Evolutionary conservation across 2,113 vertebrate species (phyloP).

Genomic region (Patagioenas fasciata): DNA sequence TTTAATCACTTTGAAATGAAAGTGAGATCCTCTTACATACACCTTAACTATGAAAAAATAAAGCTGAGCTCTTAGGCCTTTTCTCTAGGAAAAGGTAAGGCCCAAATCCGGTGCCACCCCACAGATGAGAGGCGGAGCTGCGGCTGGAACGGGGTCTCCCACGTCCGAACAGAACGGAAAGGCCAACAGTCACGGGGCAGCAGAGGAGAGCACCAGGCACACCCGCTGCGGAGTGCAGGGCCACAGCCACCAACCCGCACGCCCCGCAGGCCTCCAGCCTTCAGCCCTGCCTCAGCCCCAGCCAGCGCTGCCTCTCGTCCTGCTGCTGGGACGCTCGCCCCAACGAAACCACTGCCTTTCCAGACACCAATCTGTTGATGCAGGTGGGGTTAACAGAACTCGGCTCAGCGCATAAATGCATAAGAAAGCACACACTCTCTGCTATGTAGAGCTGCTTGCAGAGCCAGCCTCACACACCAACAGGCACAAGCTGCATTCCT

Average conservation of each 20-base stretch:
- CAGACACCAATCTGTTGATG: background rate
- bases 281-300: background rate
- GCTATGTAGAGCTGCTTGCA: background rate
- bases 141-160: background rate
- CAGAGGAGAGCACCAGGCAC: background rate
- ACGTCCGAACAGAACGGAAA: background rate
- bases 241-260: background rate
- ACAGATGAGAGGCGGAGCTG: background rate
- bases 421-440: background rate
- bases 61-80: background rate
- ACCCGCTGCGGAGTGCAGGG: background rate
- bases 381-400: background rate
- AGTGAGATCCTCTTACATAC: background rate
- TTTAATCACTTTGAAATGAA: constrained; percentile 29
- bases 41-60: background rate
- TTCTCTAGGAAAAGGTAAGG: background rate
- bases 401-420: background rate
- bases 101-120: background rate
- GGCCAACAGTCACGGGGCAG: background rate
- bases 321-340: background rate
- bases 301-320: background rate
- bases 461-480: background rate
- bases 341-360: background rate
- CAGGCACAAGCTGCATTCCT: background rate
- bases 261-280: background rate